Evolutionary conservation across 2,888 invertebrate genomes (phyloP), one percentile per base, ranked within the genome.

Genomic region (Melieria picta): DNA sequence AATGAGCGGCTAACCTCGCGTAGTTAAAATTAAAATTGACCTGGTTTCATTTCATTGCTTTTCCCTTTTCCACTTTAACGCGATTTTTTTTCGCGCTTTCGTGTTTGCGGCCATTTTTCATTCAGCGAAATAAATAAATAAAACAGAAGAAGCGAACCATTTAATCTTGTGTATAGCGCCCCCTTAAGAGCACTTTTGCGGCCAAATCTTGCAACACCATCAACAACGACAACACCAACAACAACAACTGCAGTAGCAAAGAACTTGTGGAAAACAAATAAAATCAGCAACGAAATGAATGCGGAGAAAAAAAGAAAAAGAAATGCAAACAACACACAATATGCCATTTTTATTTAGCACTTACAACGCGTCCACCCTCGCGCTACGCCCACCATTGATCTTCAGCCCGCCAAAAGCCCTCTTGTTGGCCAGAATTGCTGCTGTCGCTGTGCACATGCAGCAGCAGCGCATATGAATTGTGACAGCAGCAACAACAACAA

Each of bases 161-260:
- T 70, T 70, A 65, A 70, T 70, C 60, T 70, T 60, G 52, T 52
- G 42, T 55, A 61, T 69, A 73, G 75, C 69, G 71, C 71, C 69
- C 75, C 71, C 77, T 77, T 77, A 77, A 77, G 76, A 75, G 77
- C 75, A 76, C 77, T 77, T 77, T 75, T 75, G 77, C 70, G 76
- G 75, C 72, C 74, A 73, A 75, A 73, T 74, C 73, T 30, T 30
- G 65, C 73, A 70, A 75, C 73, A 73, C 30, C 73, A 75, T 5
- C 57, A 57, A 57, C 13, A 57, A 57, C 13, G 9, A n/a, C 13
- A 13, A 57, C n/a, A n/a, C n/a, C n/a, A 57, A 57, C 4, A 5
- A 16, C n/a, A 57, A 16, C 57, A 13, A 16, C 16, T 13, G 30
- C 57, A 57, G 52, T 52, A 45, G 45, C 61, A 16, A 10, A 11